Base-by-base conservation (phyloP, 2,888 invertebrate genomes). In the Hyppa rectilinea region DNA sequence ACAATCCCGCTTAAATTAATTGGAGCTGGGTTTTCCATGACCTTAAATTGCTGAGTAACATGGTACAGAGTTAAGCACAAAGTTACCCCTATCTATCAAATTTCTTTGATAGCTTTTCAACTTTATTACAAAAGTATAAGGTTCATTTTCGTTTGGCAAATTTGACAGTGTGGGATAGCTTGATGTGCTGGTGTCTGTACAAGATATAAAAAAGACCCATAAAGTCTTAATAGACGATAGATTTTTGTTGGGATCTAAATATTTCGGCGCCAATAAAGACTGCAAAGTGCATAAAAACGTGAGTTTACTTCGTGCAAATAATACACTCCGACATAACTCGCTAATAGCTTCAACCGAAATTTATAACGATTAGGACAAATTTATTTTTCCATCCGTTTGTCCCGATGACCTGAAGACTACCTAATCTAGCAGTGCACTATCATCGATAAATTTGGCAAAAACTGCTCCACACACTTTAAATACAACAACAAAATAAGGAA, bases 401-500 rank as follows among this genome's bases (percentile, higher is more conserved):
- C 12, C 14, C 4, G 10, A 50, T 40, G 34, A 26, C 12, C 26
- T 43, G 14, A 66, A 49, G 36, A 63, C 4, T 17, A 12, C 20
- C 17, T 26, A 26, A 23, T 47, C 47, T 47, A 12, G 47, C 23
- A 47, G 20, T 29, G 29, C 20, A 52, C 10, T 52, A 10, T 52
- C n/a, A 14, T 26, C 2, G 31, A 23, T 17, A 12, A 4, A n/a
- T n/a, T n/a, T n/a, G n/a, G n/a, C n/a, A n/a, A n/a, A 56, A 31
- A 20, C 23, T 47, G 6, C 36, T 36, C 10, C 2, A 12, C 9
- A 40, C 0, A 29, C 2, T 53, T 40, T 17, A 6, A 14, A 47
- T 10, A 23, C 12, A 31, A 36, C 31, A 38, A 47, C 20, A 36
- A 10, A 49, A 62, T 36, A 36, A 62, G 78, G 69, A 71, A 65